phyloP scores from a whole-genome alignment of 2,113 vertebrate species.

The Opisthocomus hoazin region DNA sequence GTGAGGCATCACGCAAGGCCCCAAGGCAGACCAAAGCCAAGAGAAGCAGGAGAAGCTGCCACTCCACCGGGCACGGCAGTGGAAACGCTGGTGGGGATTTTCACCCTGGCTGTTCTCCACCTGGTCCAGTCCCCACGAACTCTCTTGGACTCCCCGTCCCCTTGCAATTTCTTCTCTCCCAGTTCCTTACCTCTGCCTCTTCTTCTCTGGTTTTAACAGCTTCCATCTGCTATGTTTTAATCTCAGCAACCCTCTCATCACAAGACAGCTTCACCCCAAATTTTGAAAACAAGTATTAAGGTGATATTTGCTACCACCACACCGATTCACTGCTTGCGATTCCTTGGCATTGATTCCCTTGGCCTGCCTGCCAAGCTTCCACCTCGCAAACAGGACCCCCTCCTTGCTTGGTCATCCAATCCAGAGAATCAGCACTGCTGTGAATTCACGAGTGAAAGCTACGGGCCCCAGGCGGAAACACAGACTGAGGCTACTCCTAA shows the following conservation, averaged over 20 bases:
- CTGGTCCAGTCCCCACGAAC: neutral
- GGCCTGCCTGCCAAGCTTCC: neutral
- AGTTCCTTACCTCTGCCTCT: neutral
- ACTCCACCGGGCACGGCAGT: rapidly evolving
- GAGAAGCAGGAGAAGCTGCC: neutral
- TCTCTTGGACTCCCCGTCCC: neutral
- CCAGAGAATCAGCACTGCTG: neutral
- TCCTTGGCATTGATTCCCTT: neutral
- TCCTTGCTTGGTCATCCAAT: neutral
- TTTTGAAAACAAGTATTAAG: neutral
- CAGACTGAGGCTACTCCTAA: neutral
- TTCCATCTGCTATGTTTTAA: neutral
- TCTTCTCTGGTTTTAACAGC: neutral
- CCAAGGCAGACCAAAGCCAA: neutral
- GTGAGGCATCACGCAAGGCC: neutral
- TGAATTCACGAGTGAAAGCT: neutral
- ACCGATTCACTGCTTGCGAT: neutral
- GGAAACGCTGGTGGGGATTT: neutral
- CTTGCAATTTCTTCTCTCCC: neutral
- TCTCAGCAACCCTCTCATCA: neutral
- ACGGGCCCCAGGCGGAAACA: neutral
- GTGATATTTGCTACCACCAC: neutral
- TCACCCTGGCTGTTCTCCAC: neutral
- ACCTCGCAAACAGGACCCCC: neutral
- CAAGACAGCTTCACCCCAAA: neutral